Evolutionary conservation across 2,888 invertebrate species (phyloP), one percentile per base, ranked within the genome.

Genomic region (Megastigmus dorsalis): DNA sequence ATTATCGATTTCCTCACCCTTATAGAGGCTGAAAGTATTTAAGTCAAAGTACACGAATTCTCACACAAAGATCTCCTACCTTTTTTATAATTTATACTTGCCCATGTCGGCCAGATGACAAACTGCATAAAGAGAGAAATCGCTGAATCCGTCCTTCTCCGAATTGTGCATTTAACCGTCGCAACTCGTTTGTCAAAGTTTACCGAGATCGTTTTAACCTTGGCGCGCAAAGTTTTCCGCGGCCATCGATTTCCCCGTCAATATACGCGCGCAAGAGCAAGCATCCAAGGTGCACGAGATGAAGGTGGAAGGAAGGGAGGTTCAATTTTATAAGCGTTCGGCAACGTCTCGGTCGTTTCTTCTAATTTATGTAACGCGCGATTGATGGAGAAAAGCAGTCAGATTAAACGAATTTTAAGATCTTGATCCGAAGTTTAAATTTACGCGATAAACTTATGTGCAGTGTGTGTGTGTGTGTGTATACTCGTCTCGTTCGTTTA

Each of bases 141-240:
- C 33, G 63, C 36, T 36, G 63, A 63, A 36, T 36, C 45, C 18
- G 30, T 45, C 10, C 36, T 36, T n/a, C 30, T 7, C 48, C 23
- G 13, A 10, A 23, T n/a, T n/a, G 13, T n/a, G 18, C 70, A 77
- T 75, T 55, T 68, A 72, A 50, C 60, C 71, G 54, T 45, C 60
- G 45, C 54, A 63, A 69, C 74, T 77, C 80, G 75, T 80, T 81
- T 75, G 73, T 81, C 79, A 80, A 77, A 79, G 75, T 79, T 77
- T 65, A 63, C 54, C 77, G 74, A n/a, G n/a, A 78, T 80, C 68
- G 78, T 79, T 78, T 80, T 79, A 78, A 78, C 75, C 75, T 77
- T 52, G 69, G 55, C 57, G 69, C 76, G 41, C 43, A 26, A 36
- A 68, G 28, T 38, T 68, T 68, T 50, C 50, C 38, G n/a, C n/a